Evolutionary conservation across 1,140 invertebrate species (phyloP), one percentile per base, ranked within the genome.

Genomic region (Aphelenchoides fujianensis): DNA sequence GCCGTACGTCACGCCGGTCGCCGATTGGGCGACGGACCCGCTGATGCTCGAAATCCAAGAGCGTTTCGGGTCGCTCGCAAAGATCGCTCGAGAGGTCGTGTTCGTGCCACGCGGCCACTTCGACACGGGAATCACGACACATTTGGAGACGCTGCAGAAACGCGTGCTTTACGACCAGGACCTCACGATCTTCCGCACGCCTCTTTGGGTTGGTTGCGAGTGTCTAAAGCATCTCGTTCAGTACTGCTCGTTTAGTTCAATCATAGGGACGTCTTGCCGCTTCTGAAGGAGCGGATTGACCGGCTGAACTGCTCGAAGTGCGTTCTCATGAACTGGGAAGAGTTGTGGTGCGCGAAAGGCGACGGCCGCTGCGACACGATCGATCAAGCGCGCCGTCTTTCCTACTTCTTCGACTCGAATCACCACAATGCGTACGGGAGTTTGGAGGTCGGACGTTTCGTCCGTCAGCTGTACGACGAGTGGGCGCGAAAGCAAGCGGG

Each of bases 361-460:
- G 19, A 5, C 5, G 55, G 55, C 5, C 19, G 5, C 34, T 59
- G 55, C 34, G 55, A 59, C 34, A 59, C 5, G 5, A 59, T 59
- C 7, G 55, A 59, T 19, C 19, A 7, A 7, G 5, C 7, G 5
- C 55, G 55, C 12, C 5, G 19, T 16, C 55, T 59, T 32, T 59
- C 55, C 5, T 59, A 7, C 23, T 59, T 59, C 19, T 59, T 59
- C 5, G 55, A 59, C 34, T 7, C 55, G 19, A 59, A 59, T 59
- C 55, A 59, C 34, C 55, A 59, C 19, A 59, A 59, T 59, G n/a
- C 55, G 7, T 59, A 59, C 34, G 55, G 55, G 7, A 5, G 27
- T 19, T 59, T 59, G 23, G 27, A 59, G 12, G 55, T 59, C 55
- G 55, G 55, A 5, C 5, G 34, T 23, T 59, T 59, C 34, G 34